Percentiles rank a stretch among this genome's conserved stretches.
phyloP scores from a whole-genome alignment of 2,888 invertebrate species.

The Prosopocoilus inquinatus region DNA sequence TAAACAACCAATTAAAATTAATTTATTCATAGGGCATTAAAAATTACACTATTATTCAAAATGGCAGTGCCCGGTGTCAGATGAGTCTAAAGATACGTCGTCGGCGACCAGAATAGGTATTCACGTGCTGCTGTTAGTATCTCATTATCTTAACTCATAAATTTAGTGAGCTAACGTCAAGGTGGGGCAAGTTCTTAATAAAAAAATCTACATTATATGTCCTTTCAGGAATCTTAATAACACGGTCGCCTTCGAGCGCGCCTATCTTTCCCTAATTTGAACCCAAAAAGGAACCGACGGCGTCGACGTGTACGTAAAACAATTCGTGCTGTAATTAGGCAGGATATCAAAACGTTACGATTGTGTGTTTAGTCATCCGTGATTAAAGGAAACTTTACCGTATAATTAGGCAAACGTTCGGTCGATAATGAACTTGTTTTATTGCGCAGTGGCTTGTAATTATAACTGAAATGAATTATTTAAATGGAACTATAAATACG shows the following conservation, averaged over 20 bases:
- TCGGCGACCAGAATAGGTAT: slow-evolving; percentile 11
- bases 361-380: slow-evolving; percentile 7
- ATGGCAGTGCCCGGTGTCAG: slow-evolving; percentile 34
- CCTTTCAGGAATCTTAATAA: slow-evolving; percentile 39
- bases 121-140: slow-evolving; percentile 35
- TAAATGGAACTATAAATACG: slow-evolving; percentile 10
- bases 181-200: slow-evolving; percentile 31
- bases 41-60: slow-evolving; percentile 39
- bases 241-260: slow-evolving; percentile 19
- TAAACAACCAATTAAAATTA: slow-evolving; percentile 27
- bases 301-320: slow-evolving; percentile 17
- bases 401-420: slow-evolving; percentile 18
- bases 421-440: slow-evolving; percentile 24
- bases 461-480: slow-evolving; percentile 14
- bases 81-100: slow-evolving; percentile 26
- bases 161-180: slow-evolving; percentile 34
- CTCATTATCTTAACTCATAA: slow-evolving; percentile 39
- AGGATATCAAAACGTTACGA: not conserved
- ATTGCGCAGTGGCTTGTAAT: slow-evolving; percentile 20
- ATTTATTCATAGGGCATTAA: slow-evolving; percentile 32
- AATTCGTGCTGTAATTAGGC: slow-evolving; percentile 6
- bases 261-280: not conserved
- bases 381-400: slow-evolving; percentile 13
- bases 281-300: slow-evolving; percentile 1
- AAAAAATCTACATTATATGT: slow-evolving; percentile 35